A percentile compares a stretch with the other conserved stretches of the same genome.
These are phyloP conservation scores for Drosophila paulistorum DNA, from an alignment of 1,140 invertebrate genomes.

Conservation along the genomic window DNA sequence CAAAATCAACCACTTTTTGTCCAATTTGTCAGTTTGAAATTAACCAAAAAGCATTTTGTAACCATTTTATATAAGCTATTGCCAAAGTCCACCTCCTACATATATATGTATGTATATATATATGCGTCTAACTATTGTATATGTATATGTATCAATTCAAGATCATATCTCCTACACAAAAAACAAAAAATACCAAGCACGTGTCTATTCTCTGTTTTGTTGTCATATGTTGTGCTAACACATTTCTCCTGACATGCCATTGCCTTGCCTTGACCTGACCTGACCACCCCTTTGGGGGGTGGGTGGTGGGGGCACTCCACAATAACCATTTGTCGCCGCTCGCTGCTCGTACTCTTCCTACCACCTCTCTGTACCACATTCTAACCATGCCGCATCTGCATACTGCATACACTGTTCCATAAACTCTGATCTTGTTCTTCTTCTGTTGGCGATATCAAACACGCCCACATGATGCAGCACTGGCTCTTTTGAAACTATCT, in stretches of 20 bases:
- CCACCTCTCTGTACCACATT: conserved; percentile 21
- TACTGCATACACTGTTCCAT: conserved; percentile 42
- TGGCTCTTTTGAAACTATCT: conserved; percentile 81
- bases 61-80: conserved; percentile 4
- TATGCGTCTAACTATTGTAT: background rate
- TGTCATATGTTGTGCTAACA: conserved; percentile 51
- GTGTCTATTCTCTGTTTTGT: conserved; percentile 35
- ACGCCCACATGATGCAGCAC: conserved; percentile 55
- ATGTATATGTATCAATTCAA: conserved; percentile 5
- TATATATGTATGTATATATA: background rate
- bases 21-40: conserved; percentile 52
- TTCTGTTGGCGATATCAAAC: conserved; percentile 31
- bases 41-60: conserved; percentile 28
- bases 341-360: conserved; percentile 2
- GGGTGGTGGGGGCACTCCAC: conserved; percentile 3
- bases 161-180: conserved; percentile 34
- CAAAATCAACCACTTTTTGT: conserved; percentile 46
- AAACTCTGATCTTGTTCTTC: conserved; percentile 44
- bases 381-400: conserved; percentile 40
- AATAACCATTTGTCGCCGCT: conserved; percentile 39
- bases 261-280: background rate
- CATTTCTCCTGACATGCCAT: conserved; percentile 47
- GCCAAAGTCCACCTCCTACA: background rate
- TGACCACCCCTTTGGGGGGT: conserved; percentile 24
- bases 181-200: conserved; percentile 32